These are phyloP conservation scores for Myotis lucifugus DNA, from an alignment of 2,113 vertebrate species.

Conservation along the genomic window DNA sequence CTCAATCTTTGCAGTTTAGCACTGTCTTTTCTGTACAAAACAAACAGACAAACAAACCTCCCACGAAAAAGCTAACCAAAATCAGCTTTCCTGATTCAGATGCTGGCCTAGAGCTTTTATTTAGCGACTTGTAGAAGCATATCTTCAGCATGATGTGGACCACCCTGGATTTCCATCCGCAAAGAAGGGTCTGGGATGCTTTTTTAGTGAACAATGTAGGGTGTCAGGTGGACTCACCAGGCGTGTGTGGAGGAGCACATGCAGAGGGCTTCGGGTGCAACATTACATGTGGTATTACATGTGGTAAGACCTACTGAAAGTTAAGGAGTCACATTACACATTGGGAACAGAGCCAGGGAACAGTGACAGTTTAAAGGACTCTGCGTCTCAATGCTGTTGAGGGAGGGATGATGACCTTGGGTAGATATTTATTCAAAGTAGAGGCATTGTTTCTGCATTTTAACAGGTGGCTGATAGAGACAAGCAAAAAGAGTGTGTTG, in stretches of 20 bases:
- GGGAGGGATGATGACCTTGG: not conserved
- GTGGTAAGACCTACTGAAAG: not conserved
- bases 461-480: not conserved
- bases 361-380: not conserved
- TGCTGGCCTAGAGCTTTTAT: not conserved
- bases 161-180: not conserved
- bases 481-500: not conserved
- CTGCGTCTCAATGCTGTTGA: not conserved
- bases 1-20: not conserved
- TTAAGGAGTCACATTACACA: not conserved
- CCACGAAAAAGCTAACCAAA: not conserved
- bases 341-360: not conserved
- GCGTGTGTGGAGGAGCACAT: not conserved
- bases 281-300: accelerated
- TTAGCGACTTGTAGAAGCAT: not conserved
- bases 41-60: not conserved
- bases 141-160: not conserved
- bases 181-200: not conserved
- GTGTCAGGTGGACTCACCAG: not conserved
- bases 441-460: not conserved
- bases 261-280: not conserved
- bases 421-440: conserved; percentile 7
- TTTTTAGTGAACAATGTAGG: not conserved
- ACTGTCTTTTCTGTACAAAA: not conserved
- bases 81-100: not conserved